Evolutionary conservation across 2,113 vertebrate genomes (phyloP).

Genomic region (Tilapia sparmanii): DNA sequence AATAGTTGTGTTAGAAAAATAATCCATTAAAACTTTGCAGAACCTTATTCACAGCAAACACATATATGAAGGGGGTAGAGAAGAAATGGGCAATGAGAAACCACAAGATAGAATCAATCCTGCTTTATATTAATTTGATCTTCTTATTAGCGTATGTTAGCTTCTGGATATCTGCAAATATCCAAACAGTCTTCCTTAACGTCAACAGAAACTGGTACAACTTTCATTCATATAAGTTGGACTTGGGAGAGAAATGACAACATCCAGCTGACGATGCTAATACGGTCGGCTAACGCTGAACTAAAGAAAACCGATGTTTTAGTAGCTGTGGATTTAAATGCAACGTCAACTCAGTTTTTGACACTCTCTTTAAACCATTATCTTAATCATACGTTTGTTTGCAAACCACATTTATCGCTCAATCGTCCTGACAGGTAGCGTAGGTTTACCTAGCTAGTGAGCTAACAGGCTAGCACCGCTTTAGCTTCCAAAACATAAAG

Average conservation of each 20-base stretch:
- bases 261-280: not conserved
- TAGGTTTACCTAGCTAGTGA: not conserved
- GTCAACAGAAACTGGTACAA: not conserved
- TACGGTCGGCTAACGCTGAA: not conserved
- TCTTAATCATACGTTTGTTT: not conserved
- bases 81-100: not conserved
- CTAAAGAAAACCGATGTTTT: too few species aligned
- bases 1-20: not conserved
- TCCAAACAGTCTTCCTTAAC: not conserved
- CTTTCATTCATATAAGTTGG: not conserved
- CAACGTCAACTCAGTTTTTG: not conserved
- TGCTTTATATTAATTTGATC: not conserved
- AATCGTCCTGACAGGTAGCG: not conserved
- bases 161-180: not conserved
- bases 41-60: not conserved
- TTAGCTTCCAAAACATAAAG: not conserved
- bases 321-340: not conserved
- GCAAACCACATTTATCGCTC: not conserved
- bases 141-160: not conserved
- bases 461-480: not conserved
- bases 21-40: not conserved
- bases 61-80: not conserved
- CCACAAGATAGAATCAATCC: not conserved
- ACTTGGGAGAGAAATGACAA: not conserved
- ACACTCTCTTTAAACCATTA: rapidly evolving